phyloP scores from a whole-genome alignment of 2,888 invertebrate species.

The Scaptomyza cyrtandrae region DNA sequence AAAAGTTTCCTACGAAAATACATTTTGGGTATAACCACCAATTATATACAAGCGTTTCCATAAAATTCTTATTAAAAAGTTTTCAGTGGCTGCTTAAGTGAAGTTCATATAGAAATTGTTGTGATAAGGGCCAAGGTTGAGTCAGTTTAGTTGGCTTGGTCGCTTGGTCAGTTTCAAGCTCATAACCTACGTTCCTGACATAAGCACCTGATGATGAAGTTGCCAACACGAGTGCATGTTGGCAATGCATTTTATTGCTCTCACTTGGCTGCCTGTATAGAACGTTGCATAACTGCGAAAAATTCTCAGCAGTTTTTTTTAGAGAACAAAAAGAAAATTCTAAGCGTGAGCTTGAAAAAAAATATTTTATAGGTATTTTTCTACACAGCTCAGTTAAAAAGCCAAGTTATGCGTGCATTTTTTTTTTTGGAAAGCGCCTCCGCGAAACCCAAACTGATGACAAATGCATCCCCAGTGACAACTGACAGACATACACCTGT shows the following conservation, averaged over 20 bases:
- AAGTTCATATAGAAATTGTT: constrained; percentile 6
- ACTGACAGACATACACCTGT: constrained; percentile 46
- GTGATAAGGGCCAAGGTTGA: constrained; percentile 15
- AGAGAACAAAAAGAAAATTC: constrained; percentile 15
- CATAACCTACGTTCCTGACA: constrained; percentile 7
- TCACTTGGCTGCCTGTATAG: constrained; percentile 40
- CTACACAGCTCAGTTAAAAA: constrained; percentile 54
- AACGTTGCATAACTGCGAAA: constrained; percentile 11
- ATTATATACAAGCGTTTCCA: not conserved
- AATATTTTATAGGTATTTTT: constrained; percentile 51
- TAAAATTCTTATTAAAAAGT: not conserved
- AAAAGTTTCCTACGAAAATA: not conserved
- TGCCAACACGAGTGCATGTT: constrained; percentile 39
- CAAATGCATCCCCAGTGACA: constrained; percentile 71
- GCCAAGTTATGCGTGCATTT: constrained; percentile 68
- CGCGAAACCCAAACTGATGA: constrained; percentile 48
- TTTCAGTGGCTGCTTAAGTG: not conserved
- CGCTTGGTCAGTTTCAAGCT: not conserved
- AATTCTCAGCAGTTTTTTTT: constrained; percentile 19
- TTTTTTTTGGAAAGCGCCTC: constrained; percentile 40
- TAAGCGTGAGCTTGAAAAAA: constrained; percentile 47
- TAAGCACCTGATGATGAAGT: constrained; percentile 43
- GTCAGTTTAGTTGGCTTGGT: not conserved
- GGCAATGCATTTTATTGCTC: constrained; percentile 64
- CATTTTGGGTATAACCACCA: too few relatives aligned